phyloP scores from a whole-genome alignment of 2,888 invertebrate genomes.

The Tigriopus californicus region DNA sequence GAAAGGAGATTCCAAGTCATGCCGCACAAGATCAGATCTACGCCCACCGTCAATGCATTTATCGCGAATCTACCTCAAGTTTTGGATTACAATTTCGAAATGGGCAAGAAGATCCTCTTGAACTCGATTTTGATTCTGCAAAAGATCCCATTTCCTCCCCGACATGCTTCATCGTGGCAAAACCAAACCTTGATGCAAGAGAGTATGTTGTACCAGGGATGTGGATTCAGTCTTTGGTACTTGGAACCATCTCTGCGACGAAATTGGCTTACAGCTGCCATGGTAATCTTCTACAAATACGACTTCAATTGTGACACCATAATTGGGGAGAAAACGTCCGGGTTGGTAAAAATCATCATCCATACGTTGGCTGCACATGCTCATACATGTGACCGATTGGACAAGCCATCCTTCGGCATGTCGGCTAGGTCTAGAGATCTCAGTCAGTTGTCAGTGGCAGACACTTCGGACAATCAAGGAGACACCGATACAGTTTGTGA shows the following conservation, averaged over 20 bases:
- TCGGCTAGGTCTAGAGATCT: constrained; percentile 17
- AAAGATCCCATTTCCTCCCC: constrained; percentile 58
- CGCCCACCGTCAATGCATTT: constrained; percentile 89
- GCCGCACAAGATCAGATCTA: constrained; percentile 38
- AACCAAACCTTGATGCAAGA: constrained; percentile 11
- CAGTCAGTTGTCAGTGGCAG: constrained; percentile 10
- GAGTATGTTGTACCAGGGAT: constrained; percentile 9
- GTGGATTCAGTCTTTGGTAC: constrained; percentile 59
- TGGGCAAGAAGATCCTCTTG: constrained; percentile 72
- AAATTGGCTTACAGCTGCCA: constrained; percentile 78
- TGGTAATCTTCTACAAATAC: constrained; percentile 47
- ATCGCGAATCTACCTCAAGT: constrained; percentile 80
- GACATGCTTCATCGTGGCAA: constrained; percentile 9
- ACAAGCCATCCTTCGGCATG: constrained; percentile 2
- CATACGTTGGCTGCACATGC: constrained; percentile 12
- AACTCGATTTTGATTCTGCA: constrained; percentile 59
- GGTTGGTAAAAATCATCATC: constrained; percentile 11
- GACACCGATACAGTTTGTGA: background rate
- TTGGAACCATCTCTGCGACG: constrained; percentile 67
- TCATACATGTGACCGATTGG: constrained; percentile 8
- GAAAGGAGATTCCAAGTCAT: constrained; percentile 13
- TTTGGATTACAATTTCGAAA: constrained; percentile 82
- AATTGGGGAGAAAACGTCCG: constrained; percentile 1
- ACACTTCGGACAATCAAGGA: background rate
- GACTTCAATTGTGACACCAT: background rate